Conservation (phyloP, 2,113 vertebrate species). For the Tretioscincus oriximinensis region DNA sequence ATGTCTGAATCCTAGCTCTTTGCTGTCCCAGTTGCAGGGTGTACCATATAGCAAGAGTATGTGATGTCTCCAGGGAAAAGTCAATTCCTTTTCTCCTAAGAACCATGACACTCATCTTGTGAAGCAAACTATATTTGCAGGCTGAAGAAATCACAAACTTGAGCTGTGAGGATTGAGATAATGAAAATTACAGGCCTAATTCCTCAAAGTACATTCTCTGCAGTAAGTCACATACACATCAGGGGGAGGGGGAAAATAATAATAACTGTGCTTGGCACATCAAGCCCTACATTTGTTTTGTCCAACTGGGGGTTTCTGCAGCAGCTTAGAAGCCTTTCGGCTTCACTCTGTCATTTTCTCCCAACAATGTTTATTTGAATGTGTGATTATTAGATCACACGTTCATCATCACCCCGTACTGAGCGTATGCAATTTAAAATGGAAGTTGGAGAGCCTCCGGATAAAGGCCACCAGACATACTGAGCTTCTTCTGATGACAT, state of each 20-base stretch:
- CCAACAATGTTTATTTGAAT: constrained; percentile 28
- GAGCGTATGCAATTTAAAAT: not conserved
- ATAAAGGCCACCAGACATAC: not conserved
- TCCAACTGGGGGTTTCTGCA: constrained; percentile 11
- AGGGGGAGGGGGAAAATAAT: not conserved
- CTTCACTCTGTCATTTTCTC: constrained; percentile 14
- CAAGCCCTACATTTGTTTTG: not conserved
- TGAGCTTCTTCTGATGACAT: not conserved
- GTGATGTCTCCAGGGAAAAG: not conserved
- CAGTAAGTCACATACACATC: not conserved
- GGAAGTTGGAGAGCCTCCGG: not conserved
- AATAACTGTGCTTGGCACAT: constrained; percentile 3
- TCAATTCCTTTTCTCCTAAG: not conserved
- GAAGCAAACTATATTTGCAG: not conserved
- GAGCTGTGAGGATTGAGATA: not conserved
- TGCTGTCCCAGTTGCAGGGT: not conserved
- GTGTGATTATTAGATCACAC: constrained; percentile 22
- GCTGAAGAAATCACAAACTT: not conserved
- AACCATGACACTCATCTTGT: not conserved
- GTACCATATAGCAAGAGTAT: not conserved
- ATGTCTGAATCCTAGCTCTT: not conserved
- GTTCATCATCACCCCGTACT: constrained; percentile 6
- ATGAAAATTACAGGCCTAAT: not conserved
- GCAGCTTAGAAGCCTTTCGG: constrained; percentile 19
- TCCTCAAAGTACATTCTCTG: not conserved